These are phyloP conservation scores for Lasiurus borealis DNA, from an alignment of 2,113 vertebrate genomes.

Conservation along the genomic window DNA sequence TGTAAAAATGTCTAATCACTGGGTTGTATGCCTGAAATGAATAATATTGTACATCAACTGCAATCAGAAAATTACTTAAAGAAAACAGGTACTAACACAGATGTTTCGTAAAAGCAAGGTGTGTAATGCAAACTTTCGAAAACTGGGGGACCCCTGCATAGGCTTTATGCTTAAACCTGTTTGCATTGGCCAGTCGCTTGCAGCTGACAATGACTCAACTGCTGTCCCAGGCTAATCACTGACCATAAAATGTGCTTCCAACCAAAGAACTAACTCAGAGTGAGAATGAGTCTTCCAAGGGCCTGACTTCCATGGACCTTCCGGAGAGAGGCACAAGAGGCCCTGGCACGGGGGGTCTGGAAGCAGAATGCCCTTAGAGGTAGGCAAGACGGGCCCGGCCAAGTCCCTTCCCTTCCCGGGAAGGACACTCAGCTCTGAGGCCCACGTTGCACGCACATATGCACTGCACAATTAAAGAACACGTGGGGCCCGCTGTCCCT, in stretches of 20 bases:
- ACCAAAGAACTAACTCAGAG: neutral
- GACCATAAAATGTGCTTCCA: conserved; percentile 1
- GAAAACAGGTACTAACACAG: neutral
- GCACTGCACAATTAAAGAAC: neutral
- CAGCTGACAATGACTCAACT: neutral
- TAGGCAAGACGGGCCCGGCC: neutral
- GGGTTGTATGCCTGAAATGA: neutral
- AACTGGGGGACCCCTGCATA: too few species aligned
- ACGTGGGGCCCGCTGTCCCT: neutral
- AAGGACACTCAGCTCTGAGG: neutral
- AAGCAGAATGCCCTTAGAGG: neutral
- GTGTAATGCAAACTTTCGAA: neutral
- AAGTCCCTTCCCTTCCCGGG: too few species aligned
- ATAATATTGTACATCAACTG: neutral
- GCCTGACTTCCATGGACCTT: neutral
- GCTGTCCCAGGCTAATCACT: neutral
- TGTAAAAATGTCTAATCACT: neutral
- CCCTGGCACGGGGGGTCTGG: fast-evolving
- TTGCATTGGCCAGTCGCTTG: neutral
- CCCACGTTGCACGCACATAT: too few species aligned
- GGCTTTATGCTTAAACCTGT: neutral
- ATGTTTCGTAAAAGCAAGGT: neutral
- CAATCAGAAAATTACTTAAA: neutral
- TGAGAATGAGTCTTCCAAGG: neutral
- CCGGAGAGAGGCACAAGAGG: neutral